Percentiles rank a stretch among this genome's conserved stretches.
Evolutionary conservation across 2,797 vertebrate genomes (phyloP).

Genomic region (Poecilia wingei): DNA sequence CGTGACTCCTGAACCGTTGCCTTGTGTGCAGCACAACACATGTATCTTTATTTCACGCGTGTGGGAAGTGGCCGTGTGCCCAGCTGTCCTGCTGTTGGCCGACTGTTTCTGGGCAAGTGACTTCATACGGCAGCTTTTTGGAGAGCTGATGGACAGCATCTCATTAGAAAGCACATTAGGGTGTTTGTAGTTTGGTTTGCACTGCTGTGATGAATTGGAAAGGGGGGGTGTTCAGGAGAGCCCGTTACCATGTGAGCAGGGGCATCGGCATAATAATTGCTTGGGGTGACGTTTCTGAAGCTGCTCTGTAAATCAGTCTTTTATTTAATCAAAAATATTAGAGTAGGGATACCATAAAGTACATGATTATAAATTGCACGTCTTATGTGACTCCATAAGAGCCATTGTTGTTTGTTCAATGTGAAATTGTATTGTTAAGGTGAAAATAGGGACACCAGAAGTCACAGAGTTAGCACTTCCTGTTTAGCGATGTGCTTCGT

Average conservation of each 20-base stretch:
- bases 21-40: slow-evolving; percentile 21
- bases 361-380: background rate
- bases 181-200: slow-evolving; percentile 33
- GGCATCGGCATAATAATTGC: background rate
- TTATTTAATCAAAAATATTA: background rate
- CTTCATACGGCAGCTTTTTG: slow-evolving; percentile 54
- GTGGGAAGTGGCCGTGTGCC: slow-evolving; percentile 24
- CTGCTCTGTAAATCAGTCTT: background rate
- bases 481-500: too few relatives aligned
- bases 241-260: slow-evolving; percentile 49
- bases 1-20: slow-evolving; percentile 25
- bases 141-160: slow-evolving; percentile 48
- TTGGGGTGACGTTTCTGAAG: background rate
- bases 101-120: slow-evolving; percentile 47
- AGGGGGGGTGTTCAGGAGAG: slow-evolving; percentile 34
- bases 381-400: too few relatives aligned
- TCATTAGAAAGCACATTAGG: slow-evolving; percentile 50
- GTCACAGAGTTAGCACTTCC: too few relatives aligned
- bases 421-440: too few relatives aligned
- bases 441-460: too few relatives aligned
- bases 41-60: slow-evolving; percentile 12
- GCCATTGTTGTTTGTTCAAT: too few relatives aligned
- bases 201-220: slow-evolving; percentile 29
- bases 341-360: background rate
- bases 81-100: slow-evolving; percentile 28